phyloP scores from a whole-genome alignment of 1,140 invertebrate species.

The Holcopasites calliopsidis region DNA sequence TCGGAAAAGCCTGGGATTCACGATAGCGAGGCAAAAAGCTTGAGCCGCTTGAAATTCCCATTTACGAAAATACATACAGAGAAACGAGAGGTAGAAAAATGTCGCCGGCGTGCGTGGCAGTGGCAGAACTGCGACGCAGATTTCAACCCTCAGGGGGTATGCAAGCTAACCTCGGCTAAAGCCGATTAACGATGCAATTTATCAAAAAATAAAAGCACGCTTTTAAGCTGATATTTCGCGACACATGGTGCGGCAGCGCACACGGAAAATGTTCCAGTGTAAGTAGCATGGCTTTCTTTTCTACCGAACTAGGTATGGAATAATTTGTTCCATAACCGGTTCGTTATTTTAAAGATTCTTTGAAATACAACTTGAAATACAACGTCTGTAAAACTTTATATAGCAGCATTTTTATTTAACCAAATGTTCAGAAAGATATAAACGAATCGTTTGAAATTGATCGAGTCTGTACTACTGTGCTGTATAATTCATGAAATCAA shows the following conservation, averaged over 20 bases:
- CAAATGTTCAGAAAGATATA: too few species aligned
- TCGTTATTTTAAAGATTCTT: too few species aligned
- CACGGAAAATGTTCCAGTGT: constrained; percentile 51
- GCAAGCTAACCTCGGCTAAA: constrained; percentile 54
- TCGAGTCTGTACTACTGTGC: too few species aligned
- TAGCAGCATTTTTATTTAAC: too few species aligned
- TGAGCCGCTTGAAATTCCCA: constrained; percentile 41
- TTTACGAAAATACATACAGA: constrained; percentile 51
- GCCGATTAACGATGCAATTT: constrained; percentile 71
- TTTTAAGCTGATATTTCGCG: constrained; percentile 72
- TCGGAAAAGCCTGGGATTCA: constrained; percentile 26
- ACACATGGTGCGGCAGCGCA: constrained; percentile 57
- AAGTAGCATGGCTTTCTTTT: constrained; percentile 59
- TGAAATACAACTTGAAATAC: too few species aligned
- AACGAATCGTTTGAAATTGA: too few species aligned
- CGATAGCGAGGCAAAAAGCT: constrained; percentile 22
- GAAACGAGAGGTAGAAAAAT: constrained; percentile 9
- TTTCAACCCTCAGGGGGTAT: constrained; percentile 53
- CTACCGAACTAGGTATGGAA: background rate
- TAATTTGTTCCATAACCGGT: background rate
- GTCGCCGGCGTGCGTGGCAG: constrained; percentile 5
- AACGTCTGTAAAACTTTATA: too few species aligned
- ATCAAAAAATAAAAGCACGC: constrained; percentile 73
- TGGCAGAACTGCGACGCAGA: constrained; percentile 43
- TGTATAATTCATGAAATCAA: too few species aligned